Evolutionary conservation across 2,888 invertebrate species (phyloP).

Genomic region (Pristionchus maxplancki): DNA sequence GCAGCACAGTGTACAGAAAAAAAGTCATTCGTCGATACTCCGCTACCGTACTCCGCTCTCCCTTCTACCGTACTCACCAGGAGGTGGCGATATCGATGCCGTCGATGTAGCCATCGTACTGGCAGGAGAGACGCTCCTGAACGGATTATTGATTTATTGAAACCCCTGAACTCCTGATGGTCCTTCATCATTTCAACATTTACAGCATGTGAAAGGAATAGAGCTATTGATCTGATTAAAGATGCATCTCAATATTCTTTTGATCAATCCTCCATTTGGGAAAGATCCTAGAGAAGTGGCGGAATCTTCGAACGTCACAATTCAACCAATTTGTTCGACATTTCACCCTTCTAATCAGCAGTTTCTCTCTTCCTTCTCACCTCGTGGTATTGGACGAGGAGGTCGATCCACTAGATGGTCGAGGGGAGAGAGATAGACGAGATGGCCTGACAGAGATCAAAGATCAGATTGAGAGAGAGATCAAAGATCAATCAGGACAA

Average conservation of each 20-base stretch:
- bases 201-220: too few species aligned
- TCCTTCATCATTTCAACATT: too few species aligned
- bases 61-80: constrained; percentile 6
- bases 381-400: constrained; percentile 35
- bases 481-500: not conserved
- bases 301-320: not conserved
- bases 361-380: not conserved
- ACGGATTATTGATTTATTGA: not conserved
- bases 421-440: constrained; percentile 48
- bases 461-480: not conserved
- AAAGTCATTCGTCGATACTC: not conserved
- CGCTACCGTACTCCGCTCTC: not conserved
- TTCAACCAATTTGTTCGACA: not conserved
- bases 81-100: constrained; percentile 16
- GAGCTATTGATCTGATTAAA: too few species aligned
- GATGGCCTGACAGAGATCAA: constrained; percentile 45
- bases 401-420: constrained; percentile 35
- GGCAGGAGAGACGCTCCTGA: constrained; percentile 50
- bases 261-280: too few species aligned
- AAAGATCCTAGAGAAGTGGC: too few species aligned
- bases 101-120: constrained; percentile 39
- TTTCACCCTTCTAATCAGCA: not conserved
- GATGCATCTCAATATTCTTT: too few species aligned
- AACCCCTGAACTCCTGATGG: too few species aligned
- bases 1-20: not conserved